Base-by-base conservation (phyloP, 2,797 vertebrate genomes). In the Cirrhinus mrigala region DNA sequence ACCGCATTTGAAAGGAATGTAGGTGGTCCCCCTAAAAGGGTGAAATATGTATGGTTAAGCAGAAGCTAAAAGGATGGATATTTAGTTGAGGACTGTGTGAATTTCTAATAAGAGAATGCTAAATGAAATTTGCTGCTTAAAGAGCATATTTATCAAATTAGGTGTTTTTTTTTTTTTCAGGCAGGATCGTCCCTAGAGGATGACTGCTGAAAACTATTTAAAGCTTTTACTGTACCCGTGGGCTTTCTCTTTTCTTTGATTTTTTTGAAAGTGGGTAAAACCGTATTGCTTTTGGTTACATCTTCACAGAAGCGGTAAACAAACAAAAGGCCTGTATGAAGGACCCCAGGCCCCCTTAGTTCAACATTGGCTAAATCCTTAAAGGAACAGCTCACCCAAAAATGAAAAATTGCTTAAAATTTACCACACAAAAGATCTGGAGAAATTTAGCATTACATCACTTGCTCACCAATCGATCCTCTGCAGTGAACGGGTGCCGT, bases 131-230 rank as follows among this genome's bases (percentile, higher is more conserved):
- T 83, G 78, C 90, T 86, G 93, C 93, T 94, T 95, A 94, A 95
- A 95, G 94, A 95, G 95, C 92, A 95, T 94, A 94, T 94, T 95
- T 94, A 95, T 96, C 95, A 96, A 96, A 96, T 95, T 93, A 95
- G 94, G 94, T 95, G 91, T 94, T 94, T 92, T 95, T 94, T 33
- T 33, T 95, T 91, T 64, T 70, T 3, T 4, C 90, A 92, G 92
- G 88, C 91, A 89, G 88, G 93, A 90, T 84, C 22, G 91, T 91
- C 92, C 91, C 94, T 89, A 1, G 89, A 93, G 94, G 92, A 92
- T 64, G 83, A 77, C 91, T 86, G 48, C 77, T 93, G 91, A 94
- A 93, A 92, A 94, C 92, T 95, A 94, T 95, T 96, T 95, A 94
- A 95, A 95, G 94, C 91, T 89, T 88, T 91, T 91, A 94, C 94